A percentile compares a stretch with the other conserved stretches of the same genome.
Conservation (phyloP, 2,888 invertebrate species). For the Philopedon plagiatum region DNA sequence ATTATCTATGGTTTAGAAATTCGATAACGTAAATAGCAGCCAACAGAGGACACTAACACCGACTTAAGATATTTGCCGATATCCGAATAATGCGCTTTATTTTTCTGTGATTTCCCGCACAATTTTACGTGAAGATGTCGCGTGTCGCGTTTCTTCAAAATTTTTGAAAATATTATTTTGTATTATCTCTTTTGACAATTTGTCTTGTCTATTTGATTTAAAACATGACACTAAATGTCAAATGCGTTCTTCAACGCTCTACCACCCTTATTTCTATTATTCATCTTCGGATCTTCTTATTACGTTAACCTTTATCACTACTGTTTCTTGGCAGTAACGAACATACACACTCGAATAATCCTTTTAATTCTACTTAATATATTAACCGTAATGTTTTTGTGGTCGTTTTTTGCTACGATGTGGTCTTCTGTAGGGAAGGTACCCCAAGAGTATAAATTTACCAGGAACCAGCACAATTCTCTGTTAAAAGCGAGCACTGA, state of each 20-base stretch:
- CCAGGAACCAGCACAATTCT: constrained; percentile 35
- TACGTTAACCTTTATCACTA: constrained; percentile 37
- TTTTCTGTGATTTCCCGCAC: too few species aligned
- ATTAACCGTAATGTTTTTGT: constrained; percentile 52
- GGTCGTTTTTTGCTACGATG: constrained; percentile 54
- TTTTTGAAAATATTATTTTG: too few species aligned
- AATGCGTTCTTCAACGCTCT: constrained; percentile 33
- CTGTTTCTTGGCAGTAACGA: constrained; percentile 25
- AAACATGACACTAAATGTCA: constrained; percentile 36
- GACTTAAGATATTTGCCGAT: too few species aligned
- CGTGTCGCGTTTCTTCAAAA: too few species aligned
- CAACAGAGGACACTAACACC: too few species aligned
- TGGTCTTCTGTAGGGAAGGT: constrained; percentile 46
- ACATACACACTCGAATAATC: constrained; percentile 11
- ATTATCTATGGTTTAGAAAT: not conserved
- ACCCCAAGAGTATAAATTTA: constrained; percentile 53
- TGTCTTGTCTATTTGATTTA: not conserved
- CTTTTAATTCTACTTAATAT: constrained; percentile 36
- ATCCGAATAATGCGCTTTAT: too few species aligned
- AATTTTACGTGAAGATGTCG: too few species aligned
- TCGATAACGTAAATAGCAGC: not conserved
- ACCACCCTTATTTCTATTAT: constrained; percentile 37
- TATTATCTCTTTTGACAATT: not conserved
- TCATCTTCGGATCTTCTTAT: constrained; percentile 30
- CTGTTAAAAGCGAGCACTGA: constrained; percentile 32